phyloP scores from a whole-genome alignment of 2,888 invertebrate genomes.

The Macaria liturata region DNA sequence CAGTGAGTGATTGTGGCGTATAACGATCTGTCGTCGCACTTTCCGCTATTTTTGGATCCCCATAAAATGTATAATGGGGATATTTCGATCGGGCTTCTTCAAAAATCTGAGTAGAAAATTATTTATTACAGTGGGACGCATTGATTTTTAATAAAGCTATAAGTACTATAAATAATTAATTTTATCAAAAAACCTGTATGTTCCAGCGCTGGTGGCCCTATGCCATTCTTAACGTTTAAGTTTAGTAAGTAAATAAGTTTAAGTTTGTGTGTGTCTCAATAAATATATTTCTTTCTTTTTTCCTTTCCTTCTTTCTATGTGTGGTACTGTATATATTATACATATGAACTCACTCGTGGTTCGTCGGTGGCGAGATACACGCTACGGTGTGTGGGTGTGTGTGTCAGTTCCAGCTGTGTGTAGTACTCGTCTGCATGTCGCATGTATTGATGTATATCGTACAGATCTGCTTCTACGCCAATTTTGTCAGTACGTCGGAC shows the following conservation, averaged over 20 bases:
- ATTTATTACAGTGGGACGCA: too few relatives aligned
- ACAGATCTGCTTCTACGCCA: not conserved
- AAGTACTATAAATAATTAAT: too few relatives aligned
- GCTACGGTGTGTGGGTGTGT: not conserved
- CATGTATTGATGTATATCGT: constrained; percentile 4
- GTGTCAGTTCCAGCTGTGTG: constrained; percentile 1
- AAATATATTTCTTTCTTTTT: too few relatives aligned
- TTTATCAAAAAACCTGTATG: too few relatives aligned
- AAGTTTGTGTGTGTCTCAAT: too few relatives aligned
- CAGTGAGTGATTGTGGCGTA: too few relatives aligned
- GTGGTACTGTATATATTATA: too few relatives aligned
- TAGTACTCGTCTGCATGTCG: not conserved
- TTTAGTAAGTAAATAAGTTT: too few relatives aligned
- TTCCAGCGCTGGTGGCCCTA: too few relatives aligned
- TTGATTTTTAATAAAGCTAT: too few relatives aligned
- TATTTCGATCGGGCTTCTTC: not conserved
- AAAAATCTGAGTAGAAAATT: not conserved
- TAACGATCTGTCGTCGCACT: not conserved
- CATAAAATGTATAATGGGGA: not conserved
- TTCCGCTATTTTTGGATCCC: not conserved
- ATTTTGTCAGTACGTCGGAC: constrained; percentile 1
- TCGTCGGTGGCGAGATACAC: constrained; percentile 7
- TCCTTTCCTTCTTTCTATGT: too few relatives aligned
- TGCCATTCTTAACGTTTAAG: too few relatives aligned
- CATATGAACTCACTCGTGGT: not conserved